Evolutionary conservation across 2,797 vertebrate species (phyloP), one percentile per base, ranked within the genome.

Genomic region (Sebastes hubbsi): DNA sequence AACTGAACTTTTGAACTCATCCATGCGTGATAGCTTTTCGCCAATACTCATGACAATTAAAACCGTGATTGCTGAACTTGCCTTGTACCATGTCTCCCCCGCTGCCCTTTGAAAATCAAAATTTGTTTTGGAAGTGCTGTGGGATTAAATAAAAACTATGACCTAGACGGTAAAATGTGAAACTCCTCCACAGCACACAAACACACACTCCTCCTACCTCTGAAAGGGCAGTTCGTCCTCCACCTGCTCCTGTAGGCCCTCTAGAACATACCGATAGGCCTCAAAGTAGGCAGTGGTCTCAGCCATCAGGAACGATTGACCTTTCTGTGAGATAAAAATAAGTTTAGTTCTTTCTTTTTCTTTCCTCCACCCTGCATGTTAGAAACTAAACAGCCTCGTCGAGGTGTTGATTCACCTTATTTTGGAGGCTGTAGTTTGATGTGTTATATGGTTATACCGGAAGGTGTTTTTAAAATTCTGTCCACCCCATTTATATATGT

Each of bases 211-310:
- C 14, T 75, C 95, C 49, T 72, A 96, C 94, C 95, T 98, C 91
- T 98, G 97, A 91, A 99, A 99, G 4, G 98, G 98, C 68, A 99
- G 77, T 6, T 96, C 93, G 36, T 96, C 94, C 77, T 95, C 96
- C 18, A 76, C 78, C 82, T 95, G 93, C 86, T 97, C 96, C 91
- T 98, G 94, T 24, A 99, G 92, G 9, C 97, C 98, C 81, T 98
- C 96, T 1, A 99, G 88, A 71, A 99, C 98, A 11, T 98, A 97
- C 0, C 96, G 93, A 87, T 98, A 99, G 65, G 98, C 98, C 86
- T 99, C 98, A 89, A 99, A 99, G 88, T 98, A 99, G 30, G 98
- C 98, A 0, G 97, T 96, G 64, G 97, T 98, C 90, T 99, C 98
- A 38, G 99, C 96, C 98, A 99, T 99, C 58, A 98, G 89, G 89